These are phyloP conservation scores for Clarias platycephalus DNA, from an alignment of 2,797 vertebrate species.

Conservation along the genomic window DNA sequence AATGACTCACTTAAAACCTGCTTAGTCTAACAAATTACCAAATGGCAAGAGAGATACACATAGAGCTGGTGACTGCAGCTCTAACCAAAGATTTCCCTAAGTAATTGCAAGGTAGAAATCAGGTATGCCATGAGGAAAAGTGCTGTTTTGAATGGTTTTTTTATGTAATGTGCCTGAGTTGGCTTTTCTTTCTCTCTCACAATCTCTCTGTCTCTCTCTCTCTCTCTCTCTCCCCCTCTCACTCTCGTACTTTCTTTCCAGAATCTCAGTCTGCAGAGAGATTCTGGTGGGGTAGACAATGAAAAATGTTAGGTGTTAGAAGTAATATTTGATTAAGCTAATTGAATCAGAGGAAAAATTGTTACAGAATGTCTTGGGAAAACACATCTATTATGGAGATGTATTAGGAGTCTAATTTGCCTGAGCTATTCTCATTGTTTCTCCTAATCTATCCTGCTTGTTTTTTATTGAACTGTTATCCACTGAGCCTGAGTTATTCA, in stretches of 20 bases:
- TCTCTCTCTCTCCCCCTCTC: no score
- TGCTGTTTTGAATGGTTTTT: not conserved
- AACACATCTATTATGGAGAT: slow-evolving; percentile 72
- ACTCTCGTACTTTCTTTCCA: slow-evolving; percentile 12
- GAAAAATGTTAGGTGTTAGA: slow-evolving; percentile 72
- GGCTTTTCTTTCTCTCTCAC: not conserved
- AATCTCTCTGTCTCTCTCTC: not conserved
- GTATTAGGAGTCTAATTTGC: slow-evolving; percentile 64
- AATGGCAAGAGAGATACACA: slow-evolving; percentile 24
- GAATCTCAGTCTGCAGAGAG: slow-evolving; percentile 57
- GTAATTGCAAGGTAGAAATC: slow-evolving; percentile 24
- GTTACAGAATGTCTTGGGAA: slow-evolving; percentile 68
- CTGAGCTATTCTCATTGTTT: slow-evolving; percentile 55
- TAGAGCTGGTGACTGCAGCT: not conserved
- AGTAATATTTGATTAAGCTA: slow-evolving; percentile 70
- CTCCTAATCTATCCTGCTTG: slow-evolving; percentile 47
- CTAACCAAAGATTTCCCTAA: slow-evolving; percentile 29
- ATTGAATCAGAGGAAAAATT: slow-evolving; percentile 67
- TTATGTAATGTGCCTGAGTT: slow-evolving; percentile 24
- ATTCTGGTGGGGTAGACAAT: slow-evolving; percentile 66
- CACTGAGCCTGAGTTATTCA: slow-evolving; percentile 22
- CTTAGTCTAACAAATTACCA: slow-evolving; percentile 33
- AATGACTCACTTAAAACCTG: slow-evolving; percentile 23
- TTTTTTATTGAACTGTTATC: slow-evolving; percentile 44
- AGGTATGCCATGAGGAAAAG: slow-evolving; percentile 20